These are phyloP conservation scores for Micrasema longulum DNA, from an alignment of 1,140 invertebrate species.

Conservation along the genomic window DNA sequence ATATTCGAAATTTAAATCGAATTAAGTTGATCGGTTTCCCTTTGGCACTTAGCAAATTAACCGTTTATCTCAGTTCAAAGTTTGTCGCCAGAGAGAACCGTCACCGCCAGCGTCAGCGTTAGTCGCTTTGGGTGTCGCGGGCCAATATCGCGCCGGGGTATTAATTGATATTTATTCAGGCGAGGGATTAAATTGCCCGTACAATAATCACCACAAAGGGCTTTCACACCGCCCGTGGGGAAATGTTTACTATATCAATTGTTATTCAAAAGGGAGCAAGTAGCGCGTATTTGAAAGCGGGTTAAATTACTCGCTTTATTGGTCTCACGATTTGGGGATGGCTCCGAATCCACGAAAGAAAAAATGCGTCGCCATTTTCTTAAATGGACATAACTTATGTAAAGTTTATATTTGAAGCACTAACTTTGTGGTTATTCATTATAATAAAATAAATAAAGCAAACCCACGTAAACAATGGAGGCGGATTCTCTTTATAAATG, in stretches of 20 bases:
- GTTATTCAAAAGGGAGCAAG: slow-evolving; percentile 40
- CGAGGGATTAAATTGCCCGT: slow-evolving; percentile 52
- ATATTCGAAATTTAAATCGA: no score
- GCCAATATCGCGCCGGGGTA: slow-evolving; percentile 35
- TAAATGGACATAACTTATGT: no score
- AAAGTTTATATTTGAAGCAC: no score
- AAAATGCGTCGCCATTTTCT: neutral
- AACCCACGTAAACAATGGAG: no score
- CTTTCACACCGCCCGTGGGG: slow-evolving; percentile 42
- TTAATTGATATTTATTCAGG: slow-evolving; percentile 55
- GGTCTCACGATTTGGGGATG: slow-evolving; percentile 19
- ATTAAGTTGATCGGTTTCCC: slow-evolving; percentile 8
- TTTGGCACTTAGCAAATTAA: slow-evolving; percentile 21
- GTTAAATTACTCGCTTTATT: slow-evolving; percentile 39
- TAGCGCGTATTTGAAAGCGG: slow-evolving; percentile 2
- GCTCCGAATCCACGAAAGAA: neutral
- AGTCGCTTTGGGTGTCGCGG: neutral
- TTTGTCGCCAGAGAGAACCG: neutral
- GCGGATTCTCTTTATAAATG: no score
- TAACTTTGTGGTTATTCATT: no score
- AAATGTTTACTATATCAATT: slow-evolving; percentile 46
- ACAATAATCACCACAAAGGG: slow-evolving; percentile 55
- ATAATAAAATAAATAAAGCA: no score
- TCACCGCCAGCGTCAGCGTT: no score
- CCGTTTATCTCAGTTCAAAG: slow-evolving; percentile 18